Evolutionary conservation across 2,113 vertebrate genomes (phyloP).

Genomic region (Tympanuchus pallidicinctus): DNA sequence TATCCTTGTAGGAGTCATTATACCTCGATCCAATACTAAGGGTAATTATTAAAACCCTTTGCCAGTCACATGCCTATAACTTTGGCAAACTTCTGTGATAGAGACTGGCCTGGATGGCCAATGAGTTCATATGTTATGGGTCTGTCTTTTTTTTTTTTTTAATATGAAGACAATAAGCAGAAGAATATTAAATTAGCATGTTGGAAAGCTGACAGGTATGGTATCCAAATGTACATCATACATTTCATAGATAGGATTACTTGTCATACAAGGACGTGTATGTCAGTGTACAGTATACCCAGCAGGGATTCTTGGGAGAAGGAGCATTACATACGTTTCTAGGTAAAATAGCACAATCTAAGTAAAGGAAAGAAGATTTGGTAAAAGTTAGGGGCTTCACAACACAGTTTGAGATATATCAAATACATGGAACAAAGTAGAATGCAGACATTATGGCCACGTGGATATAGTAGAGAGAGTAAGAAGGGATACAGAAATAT

Average conservation of each 20-base stretch:
- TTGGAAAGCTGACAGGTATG: background rate
- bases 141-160: background rate
- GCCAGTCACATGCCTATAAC: background rate
- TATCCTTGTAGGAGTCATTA: background rate
- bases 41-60: background rate
- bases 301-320: background rate
- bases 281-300: background rate
- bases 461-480: background rate
- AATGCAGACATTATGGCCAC: background rate
- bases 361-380: background rate
- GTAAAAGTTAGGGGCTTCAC: background rate
- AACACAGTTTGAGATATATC: background rate
- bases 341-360: background rate
- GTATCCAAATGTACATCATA: background rate
- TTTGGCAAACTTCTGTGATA: background rate
- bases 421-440: background rate
- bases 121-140: background rate
- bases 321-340: background rate
- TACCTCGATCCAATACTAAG: background rate
- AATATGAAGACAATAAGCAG: background rate
- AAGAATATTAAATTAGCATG: background rate
- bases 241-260: background rate
- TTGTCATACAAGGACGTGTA: background rate
- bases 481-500: background rate
- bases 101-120: background rate